phyloP scores from a whole-genome alignment of 2,888 invertebrate genomes.

The Ptychoptera contaminata region DNA sequence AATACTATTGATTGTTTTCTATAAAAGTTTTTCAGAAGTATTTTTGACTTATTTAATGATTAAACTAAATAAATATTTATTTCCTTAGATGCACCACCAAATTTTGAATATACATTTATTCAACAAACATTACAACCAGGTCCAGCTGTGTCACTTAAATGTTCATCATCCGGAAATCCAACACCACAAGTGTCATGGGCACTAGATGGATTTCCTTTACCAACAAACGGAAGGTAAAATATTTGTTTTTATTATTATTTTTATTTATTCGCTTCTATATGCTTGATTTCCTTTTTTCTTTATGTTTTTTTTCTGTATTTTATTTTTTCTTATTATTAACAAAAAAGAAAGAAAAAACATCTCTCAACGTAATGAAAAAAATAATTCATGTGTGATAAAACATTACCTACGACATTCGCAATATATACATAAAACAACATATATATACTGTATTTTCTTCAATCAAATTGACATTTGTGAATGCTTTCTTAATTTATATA shows the following conservation, averaged over 20 bases:
- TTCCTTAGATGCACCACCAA: conserved; percentile 57
- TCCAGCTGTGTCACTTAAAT: conserved; percentile 60
- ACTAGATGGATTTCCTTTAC: conserved; percentile 57
- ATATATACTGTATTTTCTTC: no score
- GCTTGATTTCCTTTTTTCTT: background rate
- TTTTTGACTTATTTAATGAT: no score
- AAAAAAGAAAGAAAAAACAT: background rate
- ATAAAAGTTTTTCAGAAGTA: no score
- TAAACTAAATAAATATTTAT: no score
- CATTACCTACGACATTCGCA: no score
- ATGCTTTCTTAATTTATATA: no score
- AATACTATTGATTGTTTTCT: background rate
- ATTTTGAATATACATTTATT: conserved; percentile 58
- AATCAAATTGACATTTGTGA: no score
- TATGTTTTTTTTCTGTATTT: background rate
- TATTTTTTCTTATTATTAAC: background rate
- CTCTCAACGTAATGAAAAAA: no score
- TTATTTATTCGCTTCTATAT: background rate
- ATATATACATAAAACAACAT: no score
- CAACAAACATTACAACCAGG: conserved; percentile 66
- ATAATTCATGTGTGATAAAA: no score
- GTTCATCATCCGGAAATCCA: conserved; percentile 63
- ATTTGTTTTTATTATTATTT: no score
- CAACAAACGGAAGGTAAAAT: conserved; percentile 35
- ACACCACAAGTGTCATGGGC: conserved; percentile 66